Conservation (phyloP, 2,797 vertebrate genomes). For the Distichodus sexfasciatus region DNA sequence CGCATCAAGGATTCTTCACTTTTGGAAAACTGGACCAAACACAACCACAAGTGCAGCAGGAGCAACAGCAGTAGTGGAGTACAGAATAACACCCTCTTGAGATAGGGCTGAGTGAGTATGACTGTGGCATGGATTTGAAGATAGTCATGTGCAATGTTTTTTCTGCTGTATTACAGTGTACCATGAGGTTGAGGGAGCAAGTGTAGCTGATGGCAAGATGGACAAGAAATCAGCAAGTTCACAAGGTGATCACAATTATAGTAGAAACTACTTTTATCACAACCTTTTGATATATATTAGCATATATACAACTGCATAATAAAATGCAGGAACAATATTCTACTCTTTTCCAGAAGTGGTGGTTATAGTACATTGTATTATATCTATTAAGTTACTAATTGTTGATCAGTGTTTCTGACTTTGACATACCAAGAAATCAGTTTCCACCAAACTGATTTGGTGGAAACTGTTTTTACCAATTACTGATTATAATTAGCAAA, state of each 20-base stretch:
- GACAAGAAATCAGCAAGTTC: slow-evolving; percentile 44
- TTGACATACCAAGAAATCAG: no score
- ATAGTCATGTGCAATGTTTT: slow-evolving; percentile 14
- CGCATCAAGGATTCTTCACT: neutral
- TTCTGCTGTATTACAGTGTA: slow-evolving; percentile 65
- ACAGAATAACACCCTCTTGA: neutral
- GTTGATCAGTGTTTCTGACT: no score
- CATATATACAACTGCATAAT: no score
- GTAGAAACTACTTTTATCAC: neutral
- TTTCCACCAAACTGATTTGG: no score
- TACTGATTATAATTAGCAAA: no score
- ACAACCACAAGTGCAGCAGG: neutral
- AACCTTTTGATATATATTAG: no score
- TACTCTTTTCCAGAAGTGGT: no score
- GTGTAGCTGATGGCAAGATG: slow-evolving; percentile 58
- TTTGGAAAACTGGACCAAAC: slow-evolving; percentile 3
- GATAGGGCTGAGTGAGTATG: neutral
- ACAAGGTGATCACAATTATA: slow-evolving; percentile 69
- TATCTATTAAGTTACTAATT: no score
- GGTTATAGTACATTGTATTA: no score
- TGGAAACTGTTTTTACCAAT: no score
- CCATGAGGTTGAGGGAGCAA: slow-evolving; percentile 62
- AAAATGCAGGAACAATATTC: no score
- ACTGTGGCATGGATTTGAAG: neutral
- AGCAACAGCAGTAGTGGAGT: neutral